Percentiles rank a stretch among this genome's conserved stretches.
Evolutionary conservation across 2,797 vertebrate species (phyloP).

Genomic region (Cynopterus sphinx): DNA sequence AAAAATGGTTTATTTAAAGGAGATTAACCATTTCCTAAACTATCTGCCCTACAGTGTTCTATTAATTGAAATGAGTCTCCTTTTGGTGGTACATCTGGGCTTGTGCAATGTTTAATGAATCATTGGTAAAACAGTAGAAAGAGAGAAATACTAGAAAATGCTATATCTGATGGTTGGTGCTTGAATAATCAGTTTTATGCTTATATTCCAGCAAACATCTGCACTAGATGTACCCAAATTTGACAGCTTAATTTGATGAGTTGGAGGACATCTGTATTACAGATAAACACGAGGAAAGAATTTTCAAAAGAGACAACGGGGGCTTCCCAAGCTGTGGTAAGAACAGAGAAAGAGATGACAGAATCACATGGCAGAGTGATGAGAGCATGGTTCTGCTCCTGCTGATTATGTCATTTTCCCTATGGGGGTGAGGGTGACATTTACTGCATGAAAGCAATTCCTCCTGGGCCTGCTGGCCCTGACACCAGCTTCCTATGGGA

Average conservation of each 20-base stretch:
- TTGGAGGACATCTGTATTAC: neutral
- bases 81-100: neutral
- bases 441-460: neutral
- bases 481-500: constrained; percentile 33
- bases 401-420: neutral
- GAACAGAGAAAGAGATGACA: neutral
- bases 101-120: neutral
- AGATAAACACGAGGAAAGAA: neutral
- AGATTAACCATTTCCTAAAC: neutral
- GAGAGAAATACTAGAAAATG: neutral
- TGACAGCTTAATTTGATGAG: neutral
- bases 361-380: neutral
- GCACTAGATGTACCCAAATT: neutral
- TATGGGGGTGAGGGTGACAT: neutral
- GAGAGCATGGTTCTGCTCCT: neutral
- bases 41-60: neutral
- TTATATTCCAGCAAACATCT: neutral
- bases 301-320: neutral
- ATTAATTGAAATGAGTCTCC: neutral
- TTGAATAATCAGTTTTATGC: neutral
- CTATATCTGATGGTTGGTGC: neutral
- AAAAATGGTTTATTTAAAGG: neutral
- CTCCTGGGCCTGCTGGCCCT: neutral
- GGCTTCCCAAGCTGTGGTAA: neutral
- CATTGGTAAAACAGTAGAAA: neutral